Evolutionary conservation across 2,797 vertebrate genomes (phyloP).

Genomic region (Micromesistius poutassou): DNA sequence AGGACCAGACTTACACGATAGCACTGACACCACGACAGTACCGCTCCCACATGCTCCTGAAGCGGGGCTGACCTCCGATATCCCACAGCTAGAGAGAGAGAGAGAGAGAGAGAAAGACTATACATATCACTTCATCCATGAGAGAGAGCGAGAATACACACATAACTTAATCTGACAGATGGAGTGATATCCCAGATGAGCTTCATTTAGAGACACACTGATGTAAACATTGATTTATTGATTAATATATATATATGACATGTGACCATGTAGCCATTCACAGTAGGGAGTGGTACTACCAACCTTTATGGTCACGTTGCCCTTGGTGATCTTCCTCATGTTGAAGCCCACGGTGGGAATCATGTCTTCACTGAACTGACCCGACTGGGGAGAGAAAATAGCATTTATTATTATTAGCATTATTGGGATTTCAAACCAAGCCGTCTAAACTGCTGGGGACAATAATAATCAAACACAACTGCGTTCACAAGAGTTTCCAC

Average conservation of each 20-base stretch:
- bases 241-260: not conserved
- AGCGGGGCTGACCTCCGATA: conserved; percentile 94
- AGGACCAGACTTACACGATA: conserved; percentile 87
- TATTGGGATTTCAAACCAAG: not conserved
- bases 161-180: not conserved
- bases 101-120: not conserved
- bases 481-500: too few relatives aligned
- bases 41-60: conserved; percentile 99
- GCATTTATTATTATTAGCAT: not conserved
- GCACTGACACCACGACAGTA: conserved; percentile 97
- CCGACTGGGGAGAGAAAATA: conserved; percentile 75
- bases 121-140: too few relatives aligned
- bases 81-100: conserved; percentile 85
- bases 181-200: not conserved
- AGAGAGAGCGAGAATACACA: not conserved
- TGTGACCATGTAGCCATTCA: not conserved
- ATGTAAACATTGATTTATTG: not conserved
- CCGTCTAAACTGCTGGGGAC: not conserved
- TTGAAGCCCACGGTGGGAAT: conserved; percentile 98
- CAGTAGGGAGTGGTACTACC: conserved; percentile 7
- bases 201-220: not conserved
- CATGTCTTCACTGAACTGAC: conserved; percentile 99
- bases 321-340: conserved; percentile 98
- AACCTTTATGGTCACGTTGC: conserved; percentile 98
- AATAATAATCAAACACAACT: too few relatives aligned